phyloP scores from a whole-genome alignment of 2,888 invertebrate species.

The Poecilus cupreus region DNA sequence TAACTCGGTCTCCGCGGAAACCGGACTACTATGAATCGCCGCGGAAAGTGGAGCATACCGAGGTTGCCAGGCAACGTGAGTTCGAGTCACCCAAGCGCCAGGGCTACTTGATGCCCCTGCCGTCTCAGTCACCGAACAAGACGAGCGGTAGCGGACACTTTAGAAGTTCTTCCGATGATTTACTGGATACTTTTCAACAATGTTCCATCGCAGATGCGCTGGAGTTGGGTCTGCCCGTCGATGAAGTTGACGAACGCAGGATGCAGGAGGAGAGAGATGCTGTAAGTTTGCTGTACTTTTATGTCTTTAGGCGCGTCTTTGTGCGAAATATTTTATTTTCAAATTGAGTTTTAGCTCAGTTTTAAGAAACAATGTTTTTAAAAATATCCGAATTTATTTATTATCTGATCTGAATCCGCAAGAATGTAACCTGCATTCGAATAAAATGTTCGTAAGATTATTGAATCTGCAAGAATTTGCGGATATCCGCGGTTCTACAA shows the following conservation, averaged over 20 bases:
- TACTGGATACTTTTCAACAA: slow-evolving; percentile 67
- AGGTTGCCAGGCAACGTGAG: background rate
- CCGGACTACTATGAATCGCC: slow-evolving; percentile 67
- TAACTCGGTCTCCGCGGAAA: slow-evolving; percentile 64
- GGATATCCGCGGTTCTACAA: no score
- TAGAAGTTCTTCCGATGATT: slow-evolving; percentile 53
- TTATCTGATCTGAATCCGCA: no score
- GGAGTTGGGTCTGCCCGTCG: slow-evolving; percentile 74
- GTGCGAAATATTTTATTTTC: no score
- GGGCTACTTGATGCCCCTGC: slow-evolving; percentile 70
- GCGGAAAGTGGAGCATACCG: slow-evolving; percentile 28
- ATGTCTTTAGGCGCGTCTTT: background rate
- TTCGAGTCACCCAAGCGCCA: slow-evolving; percentile 66
- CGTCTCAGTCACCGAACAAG: slow-evolving; percentile 60
- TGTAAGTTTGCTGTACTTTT: slow-evolving; percentile 70
- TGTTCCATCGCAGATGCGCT: slow-evolving; percentile 67
- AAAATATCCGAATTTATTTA: no score
- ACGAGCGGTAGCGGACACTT: slow-evolving; percentile 29
- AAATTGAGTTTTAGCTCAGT: no score
- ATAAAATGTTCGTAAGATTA: no score
- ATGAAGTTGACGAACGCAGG: slow-evolving; percentile 76
- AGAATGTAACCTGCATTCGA: no score
- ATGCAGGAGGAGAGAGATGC: slow-evolving; percentile 85
- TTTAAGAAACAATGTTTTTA: no score
- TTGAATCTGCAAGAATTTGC: no score